Evolutionary conservation across 2,888 invertebrate species (phyloP), one percentile per base, ranked within the genome.

Genomic region (Plagodis dolabraria): DNA sequence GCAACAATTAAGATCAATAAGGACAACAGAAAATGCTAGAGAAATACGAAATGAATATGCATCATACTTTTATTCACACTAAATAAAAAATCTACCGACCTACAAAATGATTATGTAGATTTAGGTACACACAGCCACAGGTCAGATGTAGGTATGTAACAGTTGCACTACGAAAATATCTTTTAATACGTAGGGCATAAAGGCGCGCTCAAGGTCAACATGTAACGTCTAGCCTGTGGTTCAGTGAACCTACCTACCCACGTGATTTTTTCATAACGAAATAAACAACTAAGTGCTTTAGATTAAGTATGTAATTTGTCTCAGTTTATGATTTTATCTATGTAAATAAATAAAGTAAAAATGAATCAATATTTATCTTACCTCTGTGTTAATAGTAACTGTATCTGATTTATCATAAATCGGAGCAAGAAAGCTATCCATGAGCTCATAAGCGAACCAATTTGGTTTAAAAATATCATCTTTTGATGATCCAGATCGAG

Each of bases 371-470:
- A 7, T 35, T 35, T 35, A 35, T 35, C 7, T 35, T 35, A 35
- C 35, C 35, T n/a, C n/a, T n/a, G n/a, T n/a, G n/a, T n/a, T n/a
- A n/a, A n/a, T n/a, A n/a, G n/a, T n/a, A n/a, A n/a, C n/a, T 35
- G 35, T 35, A 35, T 35, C 35, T 7, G 35, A 35, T 35, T 35
- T 35, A 35, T 35, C 52, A 56, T 67, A 65, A 49, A 69, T 55
- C 58, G 60, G 62, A 59, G 59, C 22, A 53, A 72, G 63, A 60
- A 73, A 71, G 52, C 59, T 57, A 44, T 69, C 68, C 71, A 74
- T 70, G 33, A 58, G 57, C 33, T 70, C 63, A 63, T 65, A 74
- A 51, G 71, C 71, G 59, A 74, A 74, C 73, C 69, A 75, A 68
- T 57, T 63, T 33, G 65, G 63, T 60, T 60, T 60, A 55, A 60